A percentile compares a stretch with the other conserved stretches of the same genome.
phyloP scores from a whole-genome alignment of 1,140 invertebrate species.

The Drosophila bocki region DNA sequence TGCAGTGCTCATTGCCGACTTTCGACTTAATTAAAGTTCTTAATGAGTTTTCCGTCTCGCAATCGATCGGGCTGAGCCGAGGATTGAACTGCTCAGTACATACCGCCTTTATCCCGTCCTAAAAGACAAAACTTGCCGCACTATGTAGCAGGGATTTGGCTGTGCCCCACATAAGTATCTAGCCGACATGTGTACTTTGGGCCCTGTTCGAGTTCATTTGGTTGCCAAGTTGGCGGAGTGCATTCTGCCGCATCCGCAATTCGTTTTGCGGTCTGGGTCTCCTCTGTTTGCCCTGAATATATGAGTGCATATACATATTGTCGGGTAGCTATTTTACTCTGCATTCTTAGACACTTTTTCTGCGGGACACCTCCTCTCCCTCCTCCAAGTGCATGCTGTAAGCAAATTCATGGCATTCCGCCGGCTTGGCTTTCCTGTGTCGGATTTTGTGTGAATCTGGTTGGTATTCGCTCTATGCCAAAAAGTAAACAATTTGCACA shows the following conservation, averaged over 20 bases:
- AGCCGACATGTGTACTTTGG: slow-evolving; percentile 19
- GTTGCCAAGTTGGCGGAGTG: slow-evolving; percentile 74
- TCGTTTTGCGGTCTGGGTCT: slow-evolving; percentile 68
- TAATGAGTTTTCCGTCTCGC: slow-evolving; percentile 77
- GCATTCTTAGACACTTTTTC: slow-evolving; percentile 32
- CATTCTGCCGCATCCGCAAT: slow-evolving; percentile 71
- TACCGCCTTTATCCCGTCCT: slow-evolving; percentile 60
- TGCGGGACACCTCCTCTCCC: background rate
- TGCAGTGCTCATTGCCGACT: slow-evolving; percentile 26
- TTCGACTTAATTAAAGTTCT: slow-evolving; percentile 80
- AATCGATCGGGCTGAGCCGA: slow-evolving; percentile 65
- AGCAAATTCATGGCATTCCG: slow-evolving; percentile 62
- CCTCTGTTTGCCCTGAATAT: slow-evolving; percentile 47
- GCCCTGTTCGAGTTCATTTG: slow-evolving; percentile 71
- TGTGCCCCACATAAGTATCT: slow-evolving; percentile 24
- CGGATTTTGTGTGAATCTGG: slow-evolving; percentile 19
- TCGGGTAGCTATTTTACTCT: slow-evolving; percentile 60
- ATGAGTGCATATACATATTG: slow-evolving; percentile 48
- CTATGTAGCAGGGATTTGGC: slow-evolving; percentile 4
- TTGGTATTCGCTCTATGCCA: slow-evolving; percentile 37
- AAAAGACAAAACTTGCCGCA: slow-evolving; percentile 22
- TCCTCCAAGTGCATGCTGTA: slow-evolving; percentile 37
- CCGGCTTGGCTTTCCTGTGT: slow-evolving; percentile 30
- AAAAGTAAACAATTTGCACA: slow-evolving; percentile 74
- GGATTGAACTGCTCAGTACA: slow-evolving; percentile 56